Evolutionary conservation across 2,797 vertebrate species (phyloP).

Genomic region (Propithecus deckenii): DNA sequence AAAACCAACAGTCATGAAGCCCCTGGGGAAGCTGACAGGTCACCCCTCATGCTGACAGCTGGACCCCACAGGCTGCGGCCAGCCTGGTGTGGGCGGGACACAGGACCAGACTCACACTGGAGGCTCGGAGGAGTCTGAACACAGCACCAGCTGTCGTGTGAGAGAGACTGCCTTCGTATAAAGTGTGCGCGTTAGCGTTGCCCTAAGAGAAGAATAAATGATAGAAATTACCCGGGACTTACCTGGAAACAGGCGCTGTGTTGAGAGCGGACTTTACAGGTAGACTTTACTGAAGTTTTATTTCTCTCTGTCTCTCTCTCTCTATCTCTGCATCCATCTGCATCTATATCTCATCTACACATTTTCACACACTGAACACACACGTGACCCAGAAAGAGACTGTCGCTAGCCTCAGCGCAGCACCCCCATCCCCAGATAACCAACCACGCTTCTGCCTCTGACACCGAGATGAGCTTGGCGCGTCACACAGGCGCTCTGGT

Average conservation of each 20-base stretch:
- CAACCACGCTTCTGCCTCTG: not conserved
- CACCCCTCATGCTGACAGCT: accelerated
- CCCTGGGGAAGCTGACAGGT: accelerated
- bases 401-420: not conserved
- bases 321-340: not conserved
- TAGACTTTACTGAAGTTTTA: not conserved
- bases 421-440: not conserved
- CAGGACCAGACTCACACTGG: not conserved
- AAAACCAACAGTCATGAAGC: not conserved
- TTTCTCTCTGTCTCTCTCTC: not conserved
- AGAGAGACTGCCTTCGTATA: not conserved
- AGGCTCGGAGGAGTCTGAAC: not conserved
- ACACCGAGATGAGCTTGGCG: not conserved
- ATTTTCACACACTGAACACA: not conserved
- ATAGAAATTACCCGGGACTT: not conserved
- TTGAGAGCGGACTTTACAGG: no score
- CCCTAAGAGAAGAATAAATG: accelerated
- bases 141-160: accelerated
- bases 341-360: not conserved
- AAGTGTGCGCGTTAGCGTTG: accelerated
- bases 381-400: not conserved
- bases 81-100: accelerated
- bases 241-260: not conserved
- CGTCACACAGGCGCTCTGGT: accelerated
- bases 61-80: not conserved